phyloP scores from a whole-genome alignment of 1,140 invertebrate species.

The Belonocnema kinseyi region DNA sequence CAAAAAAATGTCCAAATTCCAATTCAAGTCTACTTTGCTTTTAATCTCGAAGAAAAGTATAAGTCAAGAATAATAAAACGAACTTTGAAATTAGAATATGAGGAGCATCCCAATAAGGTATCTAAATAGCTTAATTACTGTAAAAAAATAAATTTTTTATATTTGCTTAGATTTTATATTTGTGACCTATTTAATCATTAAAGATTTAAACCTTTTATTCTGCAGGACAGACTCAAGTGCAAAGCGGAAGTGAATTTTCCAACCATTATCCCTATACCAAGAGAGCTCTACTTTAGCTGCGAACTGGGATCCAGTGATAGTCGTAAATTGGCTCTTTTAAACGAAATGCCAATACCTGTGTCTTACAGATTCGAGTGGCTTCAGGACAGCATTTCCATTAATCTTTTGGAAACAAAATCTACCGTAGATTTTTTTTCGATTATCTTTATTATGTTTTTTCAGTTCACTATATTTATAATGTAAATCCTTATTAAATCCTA shows the following conservation, averaged over 20 bases:
- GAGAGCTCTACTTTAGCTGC: constrained; percentile 66
- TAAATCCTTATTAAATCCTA: too few species aligned
- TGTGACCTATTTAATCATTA: too few species aligned
- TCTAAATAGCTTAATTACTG: background rate
- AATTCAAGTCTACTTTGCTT: constrained; percentile 51
- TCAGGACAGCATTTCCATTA: constrained; percentile 60
- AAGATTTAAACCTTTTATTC: constrained; percentile 30
- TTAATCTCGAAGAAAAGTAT: constrained; percentile 36
- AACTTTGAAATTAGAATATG: constrained; percentile 55
- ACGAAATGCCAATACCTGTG: constrained; percentile 72
- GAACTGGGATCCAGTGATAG: constrained; percentile 59
- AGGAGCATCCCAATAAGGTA: constrained; percentile 57
- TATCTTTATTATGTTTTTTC: background rate
- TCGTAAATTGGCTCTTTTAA: constrained; percentile 66
- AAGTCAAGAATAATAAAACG: constrained; percentile 46
- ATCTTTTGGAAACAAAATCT: constrained; percentile 28
- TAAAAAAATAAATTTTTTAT: background rate
- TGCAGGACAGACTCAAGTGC: constrained; percentile 71
- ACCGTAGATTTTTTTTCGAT: background rate
- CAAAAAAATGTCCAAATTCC: constrained; percentile 15
- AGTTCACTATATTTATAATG: too few species aligned
- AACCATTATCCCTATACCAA: constrained; percentile 62
- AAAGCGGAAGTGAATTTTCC: constrained; percentile 73
- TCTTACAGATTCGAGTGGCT: constrained; percentile 68
- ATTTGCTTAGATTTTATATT: too few species aligned